A percentile compares a stretch with the other conserved stretches of the same genome.
These are phyloP conservation scores for Cryptomyrus ogoouensis DNA, from an alignment of 2,113 vertebrate genomes.

Conservation along the genomic window DNA sequence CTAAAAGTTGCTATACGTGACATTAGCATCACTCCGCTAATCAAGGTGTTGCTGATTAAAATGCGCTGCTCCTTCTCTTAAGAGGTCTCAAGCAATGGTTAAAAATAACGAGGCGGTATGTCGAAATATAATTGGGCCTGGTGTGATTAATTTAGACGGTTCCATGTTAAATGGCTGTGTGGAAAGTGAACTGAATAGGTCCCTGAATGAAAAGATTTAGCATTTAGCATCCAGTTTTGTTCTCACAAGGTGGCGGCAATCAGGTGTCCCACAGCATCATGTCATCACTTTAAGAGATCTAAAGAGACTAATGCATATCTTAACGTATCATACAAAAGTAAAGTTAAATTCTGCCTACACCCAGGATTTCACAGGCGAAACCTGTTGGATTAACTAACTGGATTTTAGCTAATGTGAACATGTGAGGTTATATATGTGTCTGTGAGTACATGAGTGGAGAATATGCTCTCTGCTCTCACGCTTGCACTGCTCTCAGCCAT, in stretches of 20 bases:
- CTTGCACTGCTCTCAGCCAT: background rate
- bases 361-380: background rate
- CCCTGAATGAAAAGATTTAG: background rate
- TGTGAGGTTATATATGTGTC: background rate
- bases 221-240: background rate
- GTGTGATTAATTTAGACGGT: slow-evolving; percentile 34
- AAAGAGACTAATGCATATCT: background rate
- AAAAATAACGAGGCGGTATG: slow-evolving; percentile 32
- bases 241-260: background rate
- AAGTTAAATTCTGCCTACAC: background rate
- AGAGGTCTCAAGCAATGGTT: slow-evolving; percentile 40
- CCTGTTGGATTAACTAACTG: background rate
- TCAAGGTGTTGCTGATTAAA: slow-evolving; percentile 54
- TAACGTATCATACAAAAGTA: background rate
- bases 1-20: slow-evolving; percentile 37
- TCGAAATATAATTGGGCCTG: slow-evolving; percentile 43
- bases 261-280: background rate
- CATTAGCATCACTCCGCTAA: slow-evolving; percentile 44
- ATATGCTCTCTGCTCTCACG: background rate
- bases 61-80: slow-evolving; percentile 39
- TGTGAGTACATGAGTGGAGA: too few relatives aligned
- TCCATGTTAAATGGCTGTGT: slow-evolving; percentile 24
- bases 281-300: background rate
- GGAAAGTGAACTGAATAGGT: slow-evolving; percentile 8
- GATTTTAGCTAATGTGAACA: background rate